phyloP scores from a whole-genome alignment of 2,113 vertebrate genomes.

The Heterocephalus glaber region DNA sequence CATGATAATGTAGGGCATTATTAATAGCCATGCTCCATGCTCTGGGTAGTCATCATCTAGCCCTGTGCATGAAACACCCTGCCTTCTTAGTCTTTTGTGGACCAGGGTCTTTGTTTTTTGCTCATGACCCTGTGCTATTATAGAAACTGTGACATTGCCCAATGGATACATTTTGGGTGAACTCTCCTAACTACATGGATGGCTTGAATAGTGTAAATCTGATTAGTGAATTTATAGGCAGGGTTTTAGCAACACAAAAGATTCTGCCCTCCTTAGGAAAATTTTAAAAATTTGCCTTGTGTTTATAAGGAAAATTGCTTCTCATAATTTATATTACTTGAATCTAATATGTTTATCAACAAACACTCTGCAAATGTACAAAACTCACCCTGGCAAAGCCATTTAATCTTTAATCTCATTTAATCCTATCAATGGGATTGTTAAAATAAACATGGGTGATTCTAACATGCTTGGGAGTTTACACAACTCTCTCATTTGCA shows the following conservation, averaged over 20 bases:
- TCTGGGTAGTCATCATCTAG: not conserved
- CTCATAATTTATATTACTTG: slow-evolving; percentile 43
- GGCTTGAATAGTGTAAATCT: slow-evolving; percentile 40
- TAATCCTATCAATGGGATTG: slow-evolving; percentile 52
- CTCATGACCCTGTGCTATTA: not conserved
- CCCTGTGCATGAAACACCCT: not conserved
- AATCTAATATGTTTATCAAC: slow-evolving; percentile 53
- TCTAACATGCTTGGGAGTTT: slow-evolving; percentile 39
- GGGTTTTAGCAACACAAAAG: slow-evolving; percentile 36
- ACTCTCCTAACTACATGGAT: not conserved
- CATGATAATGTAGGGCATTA: not conserved
- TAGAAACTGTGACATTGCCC: not conserved
- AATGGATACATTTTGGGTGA: slow-evolving; percentile 25
- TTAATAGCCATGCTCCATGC: not conserved
- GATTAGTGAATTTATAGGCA: slow-evolving; percentile 45
- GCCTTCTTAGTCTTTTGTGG: not conserved
- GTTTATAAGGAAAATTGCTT: slow-evolving; percentile 62
- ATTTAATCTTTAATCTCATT: slow-evolving; percentile 58
- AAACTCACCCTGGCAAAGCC: slow-evolving; percentile 25
- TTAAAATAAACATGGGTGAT: slow-evolving; percentile 59
- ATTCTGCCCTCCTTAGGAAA: slow-evolving; percentile 24
- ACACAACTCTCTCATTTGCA: slow-evolving; percentile 16
- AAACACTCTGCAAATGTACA: slow-evolving; percentile 49
- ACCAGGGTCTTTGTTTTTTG: not conserved
- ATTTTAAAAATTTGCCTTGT: slow-evolving; percentile 38